Evolutionary conservation across 2,888 invertebrate genomes (phyloP).

Genomic region (Troides aeacus): DNA sequence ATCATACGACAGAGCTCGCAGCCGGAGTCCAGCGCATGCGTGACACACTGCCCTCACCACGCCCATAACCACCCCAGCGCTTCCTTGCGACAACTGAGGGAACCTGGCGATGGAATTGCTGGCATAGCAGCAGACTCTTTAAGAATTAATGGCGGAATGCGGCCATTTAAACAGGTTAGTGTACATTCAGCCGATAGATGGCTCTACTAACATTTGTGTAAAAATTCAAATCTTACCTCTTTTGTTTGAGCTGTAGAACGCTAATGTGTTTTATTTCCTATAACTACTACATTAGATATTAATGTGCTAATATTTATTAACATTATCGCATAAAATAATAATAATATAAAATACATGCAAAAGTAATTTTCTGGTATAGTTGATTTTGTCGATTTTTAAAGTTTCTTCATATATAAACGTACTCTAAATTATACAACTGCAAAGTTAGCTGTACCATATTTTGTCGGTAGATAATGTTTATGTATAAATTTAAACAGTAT

Average conservation of each 20-base stretch:
- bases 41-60: conserved; percentile 82
- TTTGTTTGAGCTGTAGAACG: not conserved
- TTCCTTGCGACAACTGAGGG: conserved; percentile 91
- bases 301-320: too few relatives aligned
- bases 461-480: too few relatives aligned
- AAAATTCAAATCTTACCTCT: conserved; percentile 12
- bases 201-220: conserved; percentile 43
- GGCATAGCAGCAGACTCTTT: conserved; percentile 97
- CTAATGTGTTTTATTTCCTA: too few relatives aligned
- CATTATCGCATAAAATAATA: too few relatives aligned
- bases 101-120: conserved; percentile 92
- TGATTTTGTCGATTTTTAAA: too few relatives aligned
- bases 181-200: conserved; percentile 52
- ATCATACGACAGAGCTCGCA: conserved; percentile 94
- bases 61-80: conserved; percentile 88
- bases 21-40: conserved; percentile 86
- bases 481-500: too few relatives aligned
- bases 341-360: too few relatives aligned
- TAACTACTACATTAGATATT: too few relatives aligned
- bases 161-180: conserved; percentile 96
- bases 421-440: too few relatives aligned
- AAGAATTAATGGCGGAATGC: conserved; percentile 97
- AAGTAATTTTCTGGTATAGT: too few relatives aligned
- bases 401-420: too few relatives aligned
- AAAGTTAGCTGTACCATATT: too few relatives aligned